Evolutionary conservation across 2,113 vertebrate genomes (phyloP).

Genomic region (Thunnus thynnus): DNA sequence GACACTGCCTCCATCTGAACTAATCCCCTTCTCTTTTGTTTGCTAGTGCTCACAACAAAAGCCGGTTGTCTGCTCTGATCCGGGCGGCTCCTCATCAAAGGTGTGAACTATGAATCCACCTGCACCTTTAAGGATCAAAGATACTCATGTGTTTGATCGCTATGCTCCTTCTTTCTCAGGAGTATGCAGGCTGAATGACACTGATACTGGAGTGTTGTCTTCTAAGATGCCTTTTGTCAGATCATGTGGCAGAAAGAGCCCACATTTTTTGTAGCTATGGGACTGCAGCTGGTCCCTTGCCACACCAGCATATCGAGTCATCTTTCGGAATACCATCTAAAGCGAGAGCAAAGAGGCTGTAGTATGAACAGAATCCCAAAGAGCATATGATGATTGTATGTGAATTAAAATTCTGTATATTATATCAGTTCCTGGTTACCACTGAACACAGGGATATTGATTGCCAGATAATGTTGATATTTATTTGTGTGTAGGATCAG

Average conservation of each 20-base stretch:
- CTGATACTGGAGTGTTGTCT: slow-evolving; percentile 54
- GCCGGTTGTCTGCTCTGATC: slow-evolving; percentile 57
- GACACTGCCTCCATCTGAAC: slow-evolving; percentile 31
- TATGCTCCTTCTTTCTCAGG: slow-evolving; percentile 24
- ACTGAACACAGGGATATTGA: slow-evolving; percentile 6
- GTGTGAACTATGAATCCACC: slow-evolving; percentile 68
- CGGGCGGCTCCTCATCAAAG: slow-evolving; percentile 63
- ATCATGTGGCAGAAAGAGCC: slow-evolving; percentile 50
- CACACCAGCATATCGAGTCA: slow-evolving; percentile 28
- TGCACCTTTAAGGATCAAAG: slow-evolving; percentile 79
- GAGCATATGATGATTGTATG: slow-evolving; percentile 1
- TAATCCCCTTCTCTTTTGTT: slow-evolving; percentile 61
- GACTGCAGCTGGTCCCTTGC: slow-evolving; percentile 7
- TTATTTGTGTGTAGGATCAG: slow-evolving; percentile 20
- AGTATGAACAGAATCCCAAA: slow-evolving; percentile 7
- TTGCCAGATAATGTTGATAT: not conserved
- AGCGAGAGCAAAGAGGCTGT: slow-evolving; percentile 11
- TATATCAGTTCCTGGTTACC: too few relatives aligned
- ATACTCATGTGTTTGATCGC: slow-evolving; percentile 68
- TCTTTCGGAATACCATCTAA: slow-evolving; percentile 14
- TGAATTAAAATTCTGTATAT: slow-evolving; percentile 13
- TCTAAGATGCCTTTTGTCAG: slow-evolving; percentile 54
- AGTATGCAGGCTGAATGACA: slow-evolving; percentile 59
- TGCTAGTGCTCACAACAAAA: slow-evolving; percentile 59
- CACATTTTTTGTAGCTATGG: slow-evolving; percentile 11